These are phyloP conservation scores for Sarcoramphus papa DNA, from an alignment of 2,797 vertebrate genomes.

Conservation along the genomic window DNA sequence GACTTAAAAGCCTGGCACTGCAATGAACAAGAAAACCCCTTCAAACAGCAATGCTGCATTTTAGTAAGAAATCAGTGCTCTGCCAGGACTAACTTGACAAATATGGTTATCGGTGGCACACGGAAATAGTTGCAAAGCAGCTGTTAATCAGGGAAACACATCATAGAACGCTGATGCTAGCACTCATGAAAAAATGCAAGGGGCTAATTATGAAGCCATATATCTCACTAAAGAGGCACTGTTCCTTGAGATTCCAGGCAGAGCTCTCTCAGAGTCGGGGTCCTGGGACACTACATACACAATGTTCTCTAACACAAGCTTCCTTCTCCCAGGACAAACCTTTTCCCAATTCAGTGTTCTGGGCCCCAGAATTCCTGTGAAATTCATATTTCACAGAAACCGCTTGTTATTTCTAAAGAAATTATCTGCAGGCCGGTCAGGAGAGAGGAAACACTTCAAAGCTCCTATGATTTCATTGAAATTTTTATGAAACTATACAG, in stretches of 20 bases:
- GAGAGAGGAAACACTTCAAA: not conserved
- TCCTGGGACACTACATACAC: conserved; percentile 25
- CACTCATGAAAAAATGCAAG: conserved; percentile 80
- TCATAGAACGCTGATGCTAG: conserved; percentile 82
- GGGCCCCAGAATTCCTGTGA: not conserved
- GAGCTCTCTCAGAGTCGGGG: not conserved
- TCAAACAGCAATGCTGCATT: conserved; percentile 67
- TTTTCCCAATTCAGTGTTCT: not conserved
- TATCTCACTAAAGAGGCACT: conserved; percentile 79
- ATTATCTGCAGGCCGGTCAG: not conserved
- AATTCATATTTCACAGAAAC: not conserved
- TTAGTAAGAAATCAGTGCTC: conserved; percentile 77
- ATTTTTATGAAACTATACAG: not conserved
- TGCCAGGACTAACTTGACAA: conserved; percentile 80
- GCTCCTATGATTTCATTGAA: not conserved
- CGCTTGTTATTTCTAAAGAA: not conserved
- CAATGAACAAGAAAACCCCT: conserved; percentile 40
- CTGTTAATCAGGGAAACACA: conserved; percentile 82
- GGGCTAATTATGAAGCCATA: conserved; percentile 83
- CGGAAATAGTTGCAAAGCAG: conserved; percentile 82
- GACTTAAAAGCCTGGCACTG: conserved; percentile 65
- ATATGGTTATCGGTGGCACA: conserved; percentile 76
- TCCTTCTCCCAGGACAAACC: not conserved
- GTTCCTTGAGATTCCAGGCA: conserved; percentile 49
- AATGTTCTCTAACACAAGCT: not conserved